phyloP scores from a whole-genome alignment of 2,113 vertebrate species.

The Oreotrochilus melanogaster region DNA sequence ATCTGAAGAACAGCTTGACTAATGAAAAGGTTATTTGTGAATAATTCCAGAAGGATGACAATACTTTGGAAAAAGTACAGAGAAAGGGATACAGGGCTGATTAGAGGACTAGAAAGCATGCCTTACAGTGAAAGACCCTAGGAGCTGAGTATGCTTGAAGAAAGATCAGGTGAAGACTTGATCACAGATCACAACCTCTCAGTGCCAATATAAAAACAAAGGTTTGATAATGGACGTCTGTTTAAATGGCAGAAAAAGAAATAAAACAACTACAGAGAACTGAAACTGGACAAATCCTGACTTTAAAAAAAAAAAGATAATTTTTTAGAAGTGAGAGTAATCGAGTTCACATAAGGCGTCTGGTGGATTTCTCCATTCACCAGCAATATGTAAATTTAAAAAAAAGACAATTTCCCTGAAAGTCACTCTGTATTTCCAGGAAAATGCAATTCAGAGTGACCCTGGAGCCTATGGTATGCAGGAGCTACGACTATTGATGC shows the following conservation, averaged over 20 bases:
- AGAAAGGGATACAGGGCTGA: not conserved
- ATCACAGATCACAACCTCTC: not conserved
- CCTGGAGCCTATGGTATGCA: not conserved
- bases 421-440: not conserved
- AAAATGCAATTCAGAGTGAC: not conserved
- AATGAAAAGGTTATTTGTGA: constrained; percentile 59
- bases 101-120: not conserved
- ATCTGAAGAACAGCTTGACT: not conserved
- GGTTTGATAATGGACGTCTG: not conserved
- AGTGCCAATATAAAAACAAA: not conserved
- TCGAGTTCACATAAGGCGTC: not conserved
- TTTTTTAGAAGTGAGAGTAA: constrained; percentile 10
- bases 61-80: constrained; percentile 16
- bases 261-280: not conserved
- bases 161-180: not conserved
- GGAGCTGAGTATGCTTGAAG: not conserved
- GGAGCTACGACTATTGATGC: not conserved
- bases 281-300: not conserved
- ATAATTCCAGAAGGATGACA: constrained; percentile 49
- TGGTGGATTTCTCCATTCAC: not conserved
- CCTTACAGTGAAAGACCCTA: not conserved
- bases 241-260: not conserved
- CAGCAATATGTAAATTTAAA: not conserved
- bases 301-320: not conserved
- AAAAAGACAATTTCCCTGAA: not conserved